Evolutionary conservation across 2,113 vertebrate species (phyloP).

Genomic region (Cavia porcellus): DNA sequence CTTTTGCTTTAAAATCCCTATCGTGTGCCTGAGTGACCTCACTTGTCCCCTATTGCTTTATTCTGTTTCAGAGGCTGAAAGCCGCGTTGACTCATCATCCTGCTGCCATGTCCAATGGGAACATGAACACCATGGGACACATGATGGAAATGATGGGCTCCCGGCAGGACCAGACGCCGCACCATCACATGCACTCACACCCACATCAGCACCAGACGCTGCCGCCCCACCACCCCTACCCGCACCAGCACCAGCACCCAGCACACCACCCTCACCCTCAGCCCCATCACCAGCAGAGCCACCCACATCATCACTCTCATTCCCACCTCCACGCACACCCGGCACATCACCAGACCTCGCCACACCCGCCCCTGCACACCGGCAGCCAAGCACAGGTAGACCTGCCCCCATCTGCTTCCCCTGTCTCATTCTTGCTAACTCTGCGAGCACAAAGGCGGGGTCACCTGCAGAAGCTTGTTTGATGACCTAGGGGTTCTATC

Average conservation of each 20-base stretch:
- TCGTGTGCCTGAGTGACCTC: not conserved
- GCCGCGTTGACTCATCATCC: slow-evolving; percentile 97
- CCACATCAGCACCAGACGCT: slow-evolving; percentile 96
- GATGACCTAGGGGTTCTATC: not conserved
- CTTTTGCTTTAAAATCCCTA: not conserved
- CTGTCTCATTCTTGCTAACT: not conserved
- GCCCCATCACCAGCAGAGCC: slow-evolving; percentile 95
- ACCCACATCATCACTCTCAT: slow-evolving; percentile 96
- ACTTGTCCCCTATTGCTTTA: slow-evolving; percentile 67
- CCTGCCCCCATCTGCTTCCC: not conserved
- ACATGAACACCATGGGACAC: slow-evolving; percentile 99
- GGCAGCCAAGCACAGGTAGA: slow-evolving; percentile 95
- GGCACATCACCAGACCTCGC: slow-evolving; percentile 96
- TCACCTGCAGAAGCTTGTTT: not conserved
- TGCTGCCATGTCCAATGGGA: slow-evolving; percentile 96
- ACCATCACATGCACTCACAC: slow-evolving; percentile 97
- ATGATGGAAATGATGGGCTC: slow-evolving; percentile 99
- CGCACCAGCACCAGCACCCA: slow-evolving; percentile 94
- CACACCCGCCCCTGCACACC: slow-evolving; percentile 94
- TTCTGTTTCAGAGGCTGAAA: slow-evolving; percentile 95
- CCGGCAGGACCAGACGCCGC: slow-evolving; percentile 94
- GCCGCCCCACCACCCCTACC: slow-evolving; percentile 91
- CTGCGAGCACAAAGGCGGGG: not conserved
- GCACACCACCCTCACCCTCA: slow-evolving; percentile 94
- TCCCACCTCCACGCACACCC: slow-evolving; percentile 94